These are phyloP conservation scores for Hippopotamus amphibius DNA, from an alignment of 2,113 vertebrate species.

Conservation along the genomic window DNA sequence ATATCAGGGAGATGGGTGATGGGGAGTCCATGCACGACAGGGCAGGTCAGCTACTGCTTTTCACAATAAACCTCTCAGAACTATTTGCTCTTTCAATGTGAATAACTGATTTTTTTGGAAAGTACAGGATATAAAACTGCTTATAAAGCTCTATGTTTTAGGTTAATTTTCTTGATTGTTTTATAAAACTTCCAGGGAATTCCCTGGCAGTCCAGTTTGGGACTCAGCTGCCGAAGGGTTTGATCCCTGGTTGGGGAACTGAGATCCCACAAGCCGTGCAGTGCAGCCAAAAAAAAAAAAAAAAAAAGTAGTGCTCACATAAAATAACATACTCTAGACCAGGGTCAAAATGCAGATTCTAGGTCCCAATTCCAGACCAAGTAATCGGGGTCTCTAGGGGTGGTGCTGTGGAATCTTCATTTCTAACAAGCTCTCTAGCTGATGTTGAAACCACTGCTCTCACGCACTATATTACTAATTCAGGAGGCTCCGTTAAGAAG, in stretches of 20 bases:
- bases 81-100: background rate
- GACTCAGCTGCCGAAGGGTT: background rate
- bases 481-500: background rate
- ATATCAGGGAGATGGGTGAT: background rate
- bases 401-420: background rate
- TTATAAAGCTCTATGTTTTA: background rate
- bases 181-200: background rate
- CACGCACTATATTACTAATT: background rate
- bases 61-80: background rate
- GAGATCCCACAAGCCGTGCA: background rate
- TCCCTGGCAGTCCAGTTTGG: background rate
- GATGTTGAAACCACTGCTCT: background rate
- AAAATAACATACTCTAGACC: background rate
- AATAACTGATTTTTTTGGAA: background rate
- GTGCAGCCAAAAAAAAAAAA: no score
- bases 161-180: background rate
- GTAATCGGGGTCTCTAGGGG: background rate
- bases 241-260: background rate
- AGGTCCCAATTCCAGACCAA: background rate
- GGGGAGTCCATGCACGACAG: background rate
- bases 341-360: background rate
- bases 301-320: background rate
- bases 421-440: background rate
- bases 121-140: background rate
- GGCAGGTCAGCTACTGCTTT: background rate